phyloP scores from a whole-genome alignment of 92 coral and sea anemone genomes.

The Metridium senile region DNA sequence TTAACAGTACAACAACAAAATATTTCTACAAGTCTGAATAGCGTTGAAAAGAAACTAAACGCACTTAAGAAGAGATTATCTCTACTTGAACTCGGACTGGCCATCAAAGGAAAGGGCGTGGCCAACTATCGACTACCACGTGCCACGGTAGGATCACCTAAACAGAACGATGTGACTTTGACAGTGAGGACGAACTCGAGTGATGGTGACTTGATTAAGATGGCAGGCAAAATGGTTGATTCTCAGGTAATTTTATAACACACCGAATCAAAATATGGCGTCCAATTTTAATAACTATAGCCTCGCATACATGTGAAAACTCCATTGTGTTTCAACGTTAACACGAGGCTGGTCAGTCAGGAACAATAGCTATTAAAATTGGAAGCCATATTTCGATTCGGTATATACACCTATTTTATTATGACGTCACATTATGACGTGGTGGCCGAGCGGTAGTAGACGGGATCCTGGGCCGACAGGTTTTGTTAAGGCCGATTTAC shows the following conservation, averaged over 20 bases:
- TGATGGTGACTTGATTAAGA: slow-evolving; percentile 57
- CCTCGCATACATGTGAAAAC: no score
- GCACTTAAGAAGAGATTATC: slow-evolving; percentile 16
- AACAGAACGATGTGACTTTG: slow-evolving; percentile 37
- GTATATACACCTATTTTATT: no score
- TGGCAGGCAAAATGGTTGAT: slow-evolving; percentile 31
- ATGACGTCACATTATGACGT: no score
- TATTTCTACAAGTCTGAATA: not conserved
- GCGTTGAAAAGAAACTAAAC: slow-evolving; percentile 1
- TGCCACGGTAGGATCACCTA: not conserved
- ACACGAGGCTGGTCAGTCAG: no score
- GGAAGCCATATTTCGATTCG: no score
- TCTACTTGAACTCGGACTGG: slow-evolving; percentile 38
- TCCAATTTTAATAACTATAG: no score
- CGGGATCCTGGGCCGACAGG: no score
- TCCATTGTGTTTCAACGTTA: no score
- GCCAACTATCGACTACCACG: not conserved
- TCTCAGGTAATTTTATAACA: slow-evolving; percentile 20
- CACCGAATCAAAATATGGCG: no score
- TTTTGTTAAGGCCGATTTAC: no score
- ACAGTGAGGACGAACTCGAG: slow-evolving; percentile 63
- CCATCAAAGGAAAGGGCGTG: slow-evolving; percentile 19
- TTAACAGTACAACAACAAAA: not conserved
- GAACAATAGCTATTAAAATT: no score
- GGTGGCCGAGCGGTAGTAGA: no score